These are phyloP conservation scores for Cyprinella venusta DNA, from an alignment of 2,797 vertebrate species.

Conservation along the genomic window DNA sequence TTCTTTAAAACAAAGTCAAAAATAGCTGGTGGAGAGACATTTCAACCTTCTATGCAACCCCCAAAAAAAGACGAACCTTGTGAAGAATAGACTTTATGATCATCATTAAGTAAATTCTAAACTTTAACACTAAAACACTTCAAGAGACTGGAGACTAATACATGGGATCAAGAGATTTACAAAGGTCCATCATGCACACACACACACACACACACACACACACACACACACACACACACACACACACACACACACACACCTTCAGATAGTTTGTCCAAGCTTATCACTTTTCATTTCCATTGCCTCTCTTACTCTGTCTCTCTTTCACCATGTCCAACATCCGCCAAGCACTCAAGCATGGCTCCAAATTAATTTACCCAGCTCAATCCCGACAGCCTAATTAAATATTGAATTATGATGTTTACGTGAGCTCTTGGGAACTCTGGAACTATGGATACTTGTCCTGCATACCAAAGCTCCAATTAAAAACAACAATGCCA, in stretches of 20 bases:
- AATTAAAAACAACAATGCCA: slow-evolving; percentile 18
- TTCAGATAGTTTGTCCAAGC: slow-evolving; percentile 63
- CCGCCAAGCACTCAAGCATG: slow-evolving; percentile 60
- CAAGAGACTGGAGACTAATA: neutral
- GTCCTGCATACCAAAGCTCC: slow-evolving; percentile 6
- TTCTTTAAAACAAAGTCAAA: slow-evolving; percentile 8
- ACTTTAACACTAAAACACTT: neutral
- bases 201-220: slow-evolving; percentile 46
- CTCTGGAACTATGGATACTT: slow-evolving; percentile 55
- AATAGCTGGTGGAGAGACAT: neutral
- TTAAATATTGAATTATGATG: slow-evolving; percentile 64
- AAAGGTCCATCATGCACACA: slow-evolving; percentile 27
- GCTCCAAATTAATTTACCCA: slow-evolving; percentile 75
- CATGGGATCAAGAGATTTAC: neutral
- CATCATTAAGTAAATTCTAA: neutral
- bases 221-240: slow-evolving; percentile 49
- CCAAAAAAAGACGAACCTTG: neutral
- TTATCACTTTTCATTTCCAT: slow-evolving; percentile 70
- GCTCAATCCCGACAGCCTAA: slow-evolving; percentile 64
- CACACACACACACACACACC: slow-evolving; percentile 30
- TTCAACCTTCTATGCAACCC: neutral
- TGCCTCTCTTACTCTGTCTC: slow-evolving; percentile 41
- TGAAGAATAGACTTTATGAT: neutral
- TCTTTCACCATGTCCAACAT: slow-evolving; percentile 50
- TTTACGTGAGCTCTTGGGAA: slow-evolving; percentile 67